phyloP scores from a whole-genome alignment of 2,888 invertebrate species.

The Ochropacha duplaris region DNA sequence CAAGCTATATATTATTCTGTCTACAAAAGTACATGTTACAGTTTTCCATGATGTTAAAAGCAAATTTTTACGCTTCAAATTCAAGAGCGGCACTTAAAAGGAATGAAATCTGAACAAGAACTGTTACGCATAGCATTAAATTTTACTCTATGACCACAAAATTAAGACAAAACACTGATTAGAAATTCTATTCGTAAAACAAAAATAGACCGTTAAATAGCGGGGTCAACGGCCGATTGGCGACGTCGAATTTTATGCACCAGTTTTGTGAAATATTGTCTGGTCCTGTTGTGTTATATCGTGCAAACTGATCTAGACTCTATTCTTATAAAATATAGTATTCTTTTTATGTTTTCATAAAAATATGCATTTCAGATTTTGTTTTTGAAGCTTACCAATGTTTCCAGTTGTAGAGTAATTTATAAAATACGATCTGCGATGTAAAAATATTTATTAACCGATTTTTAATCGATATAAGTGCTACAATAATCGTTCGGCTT shows the following conservation, averaged over 20 bases:
- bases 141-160: constrained; percentile 37
- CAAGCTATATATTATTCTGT: not conserved
- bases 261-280: constrained; percentile 60
- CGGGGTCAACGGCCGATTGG: constrained; percentile 61
- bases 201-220: constrained; percentile 58
- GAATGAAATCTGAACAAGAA: constrained; percentile 10
- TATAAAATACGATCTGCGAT: not conserved
- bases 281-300: constrained; percentile 2
- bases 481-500: not conserved
- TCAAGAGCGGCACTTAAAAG: constrained; percentile 19
- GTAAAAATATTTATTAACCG: not conserved
- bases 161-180: constrained; percentile 47
- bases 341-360: not conserved
- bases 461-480: not conserved
- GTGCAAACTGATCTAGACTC: not conserved
- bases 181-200: constrained; percentile 52
- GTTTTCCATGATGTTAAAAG: constrained; percentile 26
- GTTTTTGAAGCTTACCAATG: not conserved
- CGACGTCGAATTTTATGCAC: constrained; percentile 66
- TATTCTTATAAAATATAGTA: not conserved
- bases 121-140: constrained; percentile 24
- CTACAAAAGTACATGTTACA: constrained; percentile 27
- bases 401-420: not conserved
- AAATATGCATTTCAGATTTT: not conserved
- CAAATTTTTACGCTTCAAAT: constrained; percentile 34